Percentiles rank a stretch among this genome's conserved stretches.
Conservation (phyloP, 2,113 vertebrate species). For the Pteruthius melanotis region DNA sequence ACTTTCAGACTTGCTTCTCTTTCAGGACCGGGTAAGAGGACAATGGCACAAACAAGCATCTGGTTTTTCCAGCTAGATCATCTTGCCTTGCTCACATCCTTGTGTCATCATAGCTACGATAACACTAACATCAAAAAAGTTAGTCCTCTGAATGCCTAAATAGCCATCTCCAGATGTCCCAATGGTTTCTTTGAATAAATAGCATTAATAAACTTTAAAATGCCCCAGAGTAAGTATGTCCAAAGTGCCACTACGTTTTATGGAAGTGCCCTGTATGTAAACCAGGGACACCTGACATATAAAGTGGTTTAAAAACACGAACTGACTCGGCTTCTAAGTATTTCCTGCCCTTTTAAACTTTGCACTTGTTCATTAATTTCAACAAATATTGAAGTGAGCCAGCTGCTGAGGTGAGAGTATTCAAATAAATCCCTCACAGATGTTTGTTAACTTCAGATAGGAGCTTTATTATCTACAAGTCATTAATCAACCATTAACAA, state of each 20-base stretch:
- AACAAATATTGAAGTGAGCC: constrained; percentile 45
- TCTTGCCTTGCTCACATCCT: not conserved
- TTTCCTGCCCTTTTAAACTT: constrained; percentile 60
- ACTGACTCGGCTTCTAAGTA: constrained; percentile 35
- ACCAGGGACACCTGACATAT: constrained; percentile 2
- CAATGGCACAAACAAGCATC: not conserved
- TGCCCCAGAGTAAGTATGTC: not conserved
- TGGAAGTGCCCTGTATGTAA: not conserved
- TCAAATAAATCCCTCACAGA: constrained; percentile 59
- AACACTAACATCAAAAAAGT: not conserved
- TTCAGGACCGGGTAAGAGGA: not conserved
- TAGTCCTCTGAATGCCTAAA: not conserved
- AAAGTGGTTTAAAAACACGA: constrained; percentile 35
- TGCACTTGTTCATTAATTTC: constrained; percentile 58
- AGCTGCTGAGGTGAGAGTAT: constrained; percentile 61
- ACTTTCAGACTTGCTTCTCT: not conserved
- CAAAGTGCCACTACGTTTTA: not conserved
- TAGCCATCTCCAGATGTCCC: not conserved
- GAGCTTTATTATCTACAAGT: constrained; percentile 50
- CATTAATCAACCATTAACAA: constrained; percentile 64
- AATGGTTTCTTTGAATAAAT: not conserved
- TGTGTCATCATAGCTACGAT: not conserved
- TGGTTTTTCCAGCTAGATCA: not conserved
- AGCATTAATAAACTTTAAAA: not conserved
- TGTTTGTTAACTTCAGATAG: constrained; percentile 51